These are phyloP conservation scores for Pluvialis apricaria DNA, from an alignment of 2,113 vertebrate genomes.

Conservation along the genomic window DNA sequence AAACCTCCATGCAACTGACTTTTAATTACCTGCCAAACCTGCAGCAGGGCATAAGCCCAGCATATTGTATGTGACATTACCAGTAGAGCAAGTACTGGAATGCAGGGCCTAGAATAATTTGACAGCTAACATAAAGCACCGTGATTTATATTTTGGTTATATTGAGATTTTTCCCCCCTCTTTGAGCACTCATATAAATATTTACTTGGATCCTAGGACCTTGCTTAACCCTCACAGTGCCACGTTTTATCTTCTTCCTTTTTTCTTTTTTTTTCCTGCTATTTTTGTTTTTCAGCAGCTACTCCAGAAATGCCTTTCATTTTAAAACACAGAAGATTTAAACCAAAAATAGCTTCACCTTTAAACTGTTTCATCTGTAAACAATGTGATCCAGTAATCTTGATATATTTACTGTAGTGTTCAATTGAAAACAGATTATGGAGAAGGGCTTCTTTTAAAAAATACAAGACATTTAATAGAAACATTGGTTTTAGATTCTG, in stretches of 20 bases:
- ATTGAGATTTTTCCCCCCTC: constrained; percentile 65
- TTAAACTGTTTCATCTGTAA: constrained; percentile 51
- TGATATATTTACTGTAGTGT: constrained; percentile 49
- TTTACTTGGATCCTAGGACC: constrained; percentile 73
- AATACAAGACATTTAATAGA: constrained; percentile 14
- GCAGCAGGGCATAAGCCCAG: constrained; percentile 32
- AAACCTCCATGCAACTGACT: constrained; percentile 40
- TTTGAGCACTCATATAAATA: constrained; percentile 77
- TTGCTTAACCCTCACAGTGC: constrained; percentile 70
- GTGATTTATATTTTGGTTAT: constrained; percentile 74
- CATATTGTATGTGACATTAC: constrained; percentile 41
- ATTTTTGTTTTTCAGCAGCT: constrained; percentile 1
- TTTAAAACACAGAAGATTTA: constrained; percentile 28
- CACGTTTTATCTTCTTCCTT: constrained; percentile 31
- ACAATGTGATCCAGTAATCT: constrained; percentile 39
- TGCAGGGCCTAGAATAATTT: constrained; percentile 61
- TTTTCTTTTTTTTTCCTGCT: background rate
- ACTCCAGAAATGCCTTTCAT: constrained; percentile 41
- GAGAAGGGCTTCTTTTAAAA: constrained; percentile 32
- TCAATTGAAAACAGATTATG: constrained; percentile 55
- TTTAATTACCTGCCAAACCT: constrained; percentile 58
- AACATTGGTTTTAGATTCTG: constrained; percentile 8
- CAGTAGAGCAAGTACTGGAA: constrained; percentile 62
- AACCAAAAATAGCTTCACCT: constrained; percentile 62
- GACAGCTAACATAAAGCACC: constrained; percentile 70